Base-by-base conservation (phyloP, 2,797 vertebrate genomes). In the Emys orbicularis region DNA sequence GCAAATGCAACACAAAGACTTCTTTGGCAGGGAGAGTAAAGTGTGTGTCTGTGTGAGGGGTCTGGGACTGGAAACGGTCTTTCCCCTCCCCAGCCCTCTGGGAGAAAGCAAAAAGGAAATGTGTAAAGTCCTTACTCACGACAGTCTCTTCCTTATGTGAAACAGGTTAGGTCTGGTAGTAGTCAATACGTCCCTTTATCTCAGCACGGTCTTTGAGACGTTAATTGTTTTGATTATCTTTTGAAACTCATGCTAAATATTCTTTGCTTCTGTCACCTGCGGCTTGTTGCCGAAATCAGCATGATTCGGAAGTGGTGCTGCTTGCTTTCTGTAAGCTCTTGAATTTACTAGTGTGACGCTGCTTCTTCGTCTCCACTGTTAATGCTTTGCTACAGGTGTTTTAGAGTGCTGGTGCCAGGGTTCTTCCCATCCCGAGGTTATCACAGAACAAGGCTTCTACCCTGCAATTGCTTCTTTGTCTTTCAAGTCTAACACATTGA, bases 201-300 rank as follows among this genome's bases (percentile, higher is more conserved):
- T 84, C 90, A 1, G 52, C 7, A 59, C 88, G n/a, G 6, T 90
- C 84, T 88, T 89, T 1, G 23, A 41, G 90, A 1, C 85, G 56
- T 87, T 95, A 85, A 94, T 29, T 65, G 82, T 49, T 91, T 0
- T 13, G 87, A 0, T 87, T 49, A 56, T 94, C 84, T 25, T 82
- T 65, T 84, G 92, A 92, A 81, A 90, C 74, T 89, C 92, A 91
- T 76, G 95, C 89, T 59, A n/a, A 12, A 21, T 12, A 0, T 44
- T 93, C 91, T 89, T 74, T 2, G 72, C 89, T 44, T 80, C 93
- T 68, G 90, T 90, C 79, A 84, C 2, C 56, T 29, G 4, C 74
- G 3, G n/a, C 81, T 90, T 82, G 34, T 1, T 92, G 95, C 91
- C 80, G 93, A 90, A 77, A 84, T 87, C 92, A 54, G 87, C 59